A percentile compares a stretch with the other conserved stretches of the same genome.
Evolutionary conservation across 1,140 invertebrate species (phyloP).

Genomic region (Heterodera carotae): DNA sequence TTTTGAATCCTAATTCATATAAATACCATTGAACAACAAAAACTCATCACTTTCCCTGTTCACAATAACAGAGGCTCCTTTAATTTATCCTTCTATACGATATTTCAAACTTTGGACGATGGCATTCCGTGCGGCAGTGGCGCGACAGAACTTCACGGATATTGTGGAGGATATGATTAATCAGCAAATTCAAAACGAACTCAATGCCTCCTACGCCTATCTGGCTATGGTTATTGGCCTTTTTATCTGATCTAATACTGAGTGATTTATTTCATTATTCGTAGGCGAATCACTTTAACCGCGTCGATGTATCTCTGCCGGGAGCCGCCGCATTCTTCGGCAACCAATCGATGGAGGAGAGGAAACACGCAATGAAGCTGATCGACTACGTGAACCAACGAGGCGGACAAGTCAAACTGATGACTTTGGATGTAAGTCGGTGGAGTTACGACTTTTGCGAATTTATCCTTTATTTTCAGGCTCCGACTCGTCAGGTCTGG

Average conservation of each 20-base stretch:
- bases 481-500: constrained; percentile 73
- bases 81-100: no score
- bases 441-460: constrained; percentile 28
- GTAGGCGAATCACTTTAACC: constrained; percentile 74
- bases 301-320: constrained; percentile 77
- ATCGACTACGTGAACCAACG: constrained; percentile 80
- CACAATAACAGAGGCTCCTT: no score
- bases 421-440: constrained; percentile 68
- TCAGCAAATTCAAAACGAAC: constrained; percentile 83
- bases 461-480: constrained; percentile 66
- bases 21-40: no score
- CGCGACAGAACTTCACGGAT: constrained; percentile 75
- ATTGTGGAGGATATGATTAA: constrained; percentile 78
- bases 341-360: constrained; percentile 76
- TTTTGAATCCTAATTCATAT: no score
- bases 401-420: constrained; percentile 70
- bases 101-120: no score
- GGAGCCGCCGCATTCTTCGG: constrained; percentile 76
- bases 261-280: neutral
- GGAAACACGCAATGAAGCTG: constrained; percentile 71
- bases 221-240: constrained; percentile 73
- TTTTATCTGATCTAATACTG: neutral
- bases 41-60: no score
- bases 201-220: constrained; percentile 81
- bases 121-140: neutral